These are phyloP conservation scores for Sinocyclocheilus anshuiensis DNA, from an alignment of 2,113 vertebrate species.

Conservation along the genomic window DNA sequence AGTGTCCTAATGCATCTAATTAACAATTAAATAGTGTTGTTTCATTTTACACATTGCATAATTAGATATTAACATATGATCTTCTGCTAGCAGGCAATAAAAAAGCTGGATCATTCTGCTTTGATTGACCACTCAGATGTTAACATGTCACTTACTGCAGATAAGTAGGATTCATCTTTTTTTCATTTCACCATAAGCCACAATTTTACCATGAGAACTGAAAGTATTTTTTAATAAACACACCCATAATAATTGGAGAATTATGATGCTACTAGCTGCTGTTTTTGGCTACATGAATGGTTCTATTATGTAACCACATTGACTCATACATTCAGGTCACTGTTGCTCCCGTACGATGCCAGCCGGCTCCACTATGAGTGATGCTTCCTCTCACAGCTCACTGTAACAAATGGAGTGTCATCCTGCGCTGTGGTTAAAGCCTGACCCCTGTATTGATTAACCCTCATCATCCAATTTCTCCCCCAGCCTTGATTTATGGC, in stretches of 20 bases:
- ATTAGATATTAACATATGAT: no score
- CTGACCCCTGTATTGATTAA: conserved; percentile 78
- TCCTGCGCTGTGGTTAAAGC: conserved; percentile 74
- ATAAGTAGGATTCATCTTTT: neutral
- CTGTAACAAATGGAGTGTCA: conserved; percentile 75
- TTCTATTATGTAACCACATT: no score
- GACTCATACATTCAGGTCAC: neutral
- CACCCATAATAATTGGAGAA: neutral
- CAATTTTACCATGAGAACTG: neutral
- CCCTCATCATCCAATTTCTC: conserved; percentile 74
- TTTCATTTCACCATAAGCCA: no score
- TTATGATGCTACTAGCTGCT: neutral
- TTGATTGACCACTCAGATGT: no score
- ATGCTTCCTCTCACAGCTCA: conserved; percentile 53
- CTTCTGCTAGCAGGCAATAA: no score
- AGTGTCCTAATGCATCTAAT: no score
- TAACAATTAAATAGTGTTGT: no score
- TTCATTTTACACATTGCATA: no score
- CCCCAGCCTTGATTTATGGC: conserved; percentile 76
- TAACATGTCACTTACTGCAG: no score
- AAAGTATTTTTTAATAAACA: neutral
- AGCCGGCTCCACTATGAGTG: conserved; percentile 32
- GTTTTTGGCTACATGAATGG: neutral
- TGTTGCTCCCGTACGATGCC: neutral
- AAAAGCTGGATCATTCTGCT: no score